These are phyloP conservation scores for Mormoops blainvillei DNA, from an alignment of 2,113 vertebrate species.

Conservation along the genomic window DNA sequence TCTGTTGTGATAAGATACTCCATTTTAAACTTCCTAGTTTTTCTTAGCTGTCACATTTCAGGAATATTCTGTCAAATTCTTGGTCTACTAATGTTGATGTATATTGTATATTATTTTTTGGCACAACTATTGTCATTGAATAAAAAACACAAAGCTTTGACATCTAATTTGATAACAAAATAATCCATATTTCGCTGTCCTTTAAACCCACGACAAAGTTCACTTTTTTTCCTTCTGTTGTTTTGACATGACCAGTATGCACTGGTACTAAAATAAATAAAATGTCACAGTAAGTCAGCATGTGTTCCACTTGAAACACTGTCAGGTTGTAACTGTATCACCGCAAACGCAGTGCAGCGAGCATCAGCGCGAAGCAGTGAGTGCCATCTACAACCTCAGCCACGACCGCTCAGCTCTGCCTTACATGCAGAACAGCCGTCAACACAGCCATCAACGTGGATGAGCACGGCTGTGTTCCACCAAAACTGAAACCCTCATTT, in stretches of 20 bases:
- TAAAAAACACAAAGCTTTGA: not conserved
- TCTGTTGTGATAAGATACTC: not conserved
- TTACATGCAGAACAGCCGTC: not conserved
- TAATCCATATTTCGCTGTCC: not conserved
- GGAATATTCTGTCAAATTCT: not conserved
- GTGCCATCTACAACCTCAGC: not conserved
- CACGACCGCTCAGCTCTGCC: not conserved
- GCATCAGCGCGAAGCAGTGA: not conserved
- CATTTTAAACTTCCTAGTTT: not conserved
- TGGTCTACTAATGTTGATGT: not conserved
- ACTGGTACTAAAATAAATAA: not conserved
- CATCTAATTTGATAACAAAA: slow-evolving; percentile 1
- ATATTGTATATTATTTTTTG: not conserved
- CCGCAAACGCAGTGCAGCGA: not conserved
- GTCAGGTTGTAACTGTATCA: not conserved
- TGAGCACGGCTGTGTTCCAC: not conserved
- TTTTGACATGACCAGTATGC: not conserved
- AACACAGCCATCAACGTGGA: not conserved
- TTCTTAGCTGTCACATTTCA: not conserved
- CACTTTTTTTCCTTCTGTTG: not conserved
- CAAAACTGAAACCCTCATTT: slow-evolving; percentile 2
- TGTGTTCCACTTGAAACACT: not conserved
- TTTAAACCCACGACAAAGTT: not conserved
- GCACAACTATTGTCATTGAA: not conserved
- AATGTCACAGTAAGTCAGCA: not conserved